These are phyloP conservation scores for Chrysemys picta DNA, from an alignment of 2,113 vertebrate genomes.

Conservation along the genomic window DNA sequence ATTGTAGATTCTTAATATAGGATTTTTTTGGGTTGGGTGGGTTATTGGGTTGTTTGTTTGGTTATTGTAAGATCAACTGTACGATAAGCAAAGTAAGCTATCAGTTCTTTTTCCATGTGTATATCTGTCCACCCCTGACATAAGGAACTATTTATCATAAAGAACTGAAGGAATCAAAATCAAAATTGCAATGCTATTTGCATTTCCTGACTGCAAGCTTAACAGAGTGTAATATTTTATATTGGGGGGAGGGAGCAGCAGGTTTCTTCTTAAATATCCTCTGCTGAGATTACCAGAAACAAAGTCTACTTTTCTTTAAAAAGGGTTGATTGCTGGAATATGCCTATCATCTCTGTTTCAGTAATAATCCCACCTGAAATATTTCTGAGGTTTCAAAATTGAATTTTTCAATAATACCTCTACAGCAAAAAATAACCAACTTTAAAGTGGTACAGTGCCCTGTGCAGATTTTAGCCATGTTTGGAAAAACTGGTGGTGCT, in stretches of 20 bases:
- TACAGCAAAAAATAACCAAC: background rate
- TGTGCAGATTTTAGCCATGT: conserved; percentile 17
- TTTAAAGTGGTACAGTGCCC: conserved; percentile 24
- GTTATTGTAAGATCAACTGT: background rate
- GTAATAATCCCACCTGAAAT: conserved; percentile 27
- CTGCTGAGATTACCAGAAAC: background rate
- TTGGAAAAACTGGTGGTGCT: conserved; percentile 22
- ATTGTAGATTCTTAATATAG: background rate
- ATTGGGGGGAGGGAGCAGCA: background rate
- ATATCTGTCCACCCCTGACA: background rate
- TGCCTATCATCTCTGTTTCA: conserved; percentile 10
- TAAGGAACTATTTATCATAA: background rate
- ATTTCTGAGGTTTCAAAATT: conserved; percentile 14
- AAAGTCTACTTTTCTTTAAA: conserved; percentile 3
- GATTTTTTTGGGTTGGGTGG: background rate
- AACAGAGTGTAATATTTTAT: background rate
- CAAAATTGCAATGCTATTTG: background rate
- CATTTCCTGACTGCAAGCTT: background rate
- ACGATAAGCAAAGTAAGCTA: background rate
- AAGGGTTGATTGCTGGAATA: background rate
- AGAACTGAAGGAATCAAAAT: conserved; percentile 2
- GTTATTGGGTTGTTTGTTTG: background rate
- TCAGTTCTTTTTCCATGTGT: background rate
- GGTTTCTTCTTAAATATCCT: background rate
- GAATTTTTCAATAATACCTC: background rate